Evolutionary conservation across 2,888 invertebrate species (phyloP).

Genomic region (Ophioninae sp.): DNA sequence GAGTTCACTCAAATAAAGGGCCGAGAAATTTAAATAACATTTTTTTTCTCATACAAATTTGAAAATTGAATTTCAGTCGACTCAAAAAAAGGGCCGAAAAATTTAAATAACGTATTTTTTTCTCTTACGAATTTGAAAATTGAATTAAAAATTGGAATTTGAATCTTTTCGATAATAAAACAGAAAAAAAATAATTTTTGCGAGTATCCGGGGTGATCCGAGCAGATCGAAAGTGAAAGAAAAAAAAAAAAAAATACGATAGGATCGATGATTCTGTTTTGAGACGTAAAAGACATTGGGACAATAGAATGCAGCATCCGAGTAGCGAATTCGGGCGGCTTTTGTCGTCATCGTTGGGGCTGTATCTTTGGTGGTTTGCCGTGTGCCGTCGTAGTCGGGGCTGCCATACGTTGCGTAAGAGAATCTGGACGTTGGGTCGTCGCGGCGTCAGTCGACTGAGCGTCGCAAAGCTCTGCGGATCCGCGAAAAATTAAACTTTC

Average conservation of each 20-base stretch:
- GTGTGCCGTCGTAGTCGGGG: slow-evolving; percentile 57
- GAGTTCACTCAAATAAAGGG: no score
- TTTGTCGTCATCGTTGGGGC: slow-evolving; percentile 57
- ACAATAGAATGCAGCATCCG: slow-evolving; percentile 42
- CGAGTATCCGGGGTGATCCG: no score
- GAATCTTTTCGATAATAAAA: no score
- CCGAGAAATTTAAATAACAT: no score
- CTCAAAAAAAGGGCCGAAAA: no score
- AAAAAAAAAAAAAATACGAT: not conserved
- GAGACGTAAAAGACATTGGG: slow-evolving; percentile 44
- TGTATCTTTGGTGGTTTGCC: slow-evolving; percentile 54
- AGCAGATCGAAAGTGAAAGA: not conserved
- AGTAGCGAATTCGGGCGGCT: slow-evolving; percentile 61
- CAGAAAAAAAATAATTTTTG: no score
- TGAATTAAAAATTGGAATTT: no score
- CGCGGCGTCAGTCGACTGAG: slow-evolving; percentile 75
- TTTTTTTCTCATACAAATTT: no score
- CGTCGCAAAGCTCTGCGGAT: slow-evolving; percentile 72
- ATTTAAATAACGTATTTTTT: no score
- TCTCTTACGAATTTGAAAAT: no score
- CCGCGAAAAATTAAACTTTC: slow-evolving; percentile 61
- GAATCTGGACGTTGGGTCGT: slow-evolving; percentile 74
- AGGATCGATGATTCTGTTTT: slow-evolving; percentile 1
- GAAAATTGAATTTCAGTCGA: no score
- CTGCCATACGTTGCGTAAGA: slow-evolving; percentile 74